Percentiles rank a stretch among this genome's conserved stretches.
Evolutionary conservation across 2,113 vertebrate genomes (phyloP).

Genomic region (Marmota flaviventris): DNA sequence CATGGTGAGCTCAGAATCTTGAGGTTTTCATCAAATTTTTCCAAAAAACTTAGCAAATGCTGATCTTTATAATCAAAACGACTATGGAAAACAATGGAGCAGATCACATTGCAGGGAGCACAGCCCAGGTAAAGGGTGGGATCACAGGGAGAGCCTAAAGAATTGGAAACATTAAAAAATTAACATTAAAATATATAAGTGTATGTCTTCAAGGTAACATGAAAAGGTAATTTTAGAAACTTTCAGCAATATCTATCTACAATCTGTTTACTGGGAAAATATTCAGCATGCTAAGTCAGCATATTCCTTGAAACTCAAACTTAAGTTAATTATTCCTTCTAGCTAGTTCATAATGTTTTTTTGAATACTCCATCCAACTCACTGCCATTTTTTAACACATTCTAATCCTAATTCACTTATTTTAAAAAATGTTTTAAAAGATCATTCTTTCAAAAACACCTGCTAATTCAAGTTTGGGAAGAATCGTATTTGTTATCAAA

Average conservation of each 20-base stretch:
- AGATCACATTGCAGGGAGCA: constrained; percentile 65
- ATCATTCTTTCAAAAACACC: too few species aligned
- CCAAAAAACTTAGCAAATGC: not conserved
- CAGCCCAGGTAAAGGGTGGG: constrained; percentile 15
- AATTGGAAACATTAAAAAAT: not conserved
- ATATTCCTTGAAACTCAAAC: not conserved
- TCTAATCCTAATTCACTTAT: too few species aligned
- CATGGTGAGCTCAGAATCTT: not conserved
- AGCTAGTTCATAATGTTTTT: not conserved
- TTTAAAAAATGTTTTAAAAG: too few species aligned
- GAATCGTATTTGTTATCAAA: too few species aligned
- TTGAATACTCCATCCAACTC: not conserved
- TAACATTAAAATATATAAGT: not conserved
- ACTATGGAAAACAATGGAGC: constrained; percentile 59
- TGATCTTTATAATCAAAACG: constrained; percentile 56
- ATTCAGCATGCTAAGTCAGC: not conserved
- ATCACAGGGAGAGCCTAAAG: not conserved
- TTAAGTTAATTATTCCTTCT: not conserved
- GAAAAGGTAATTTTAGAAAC: not conserved
- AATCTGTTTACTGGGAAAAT: not conserved
- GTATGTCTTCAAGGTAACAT: not conserved
- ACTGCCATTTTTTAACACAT: not conserved
- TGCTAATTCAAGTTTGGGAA: too few species aligned
- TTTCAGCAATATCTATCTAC: not conserved
- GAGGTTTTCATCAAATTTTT: not conserved